Evolutionary conservation across 1,140 invertebrate species (phyloP).

Genomic region (Ceratina japonica): DNA sequence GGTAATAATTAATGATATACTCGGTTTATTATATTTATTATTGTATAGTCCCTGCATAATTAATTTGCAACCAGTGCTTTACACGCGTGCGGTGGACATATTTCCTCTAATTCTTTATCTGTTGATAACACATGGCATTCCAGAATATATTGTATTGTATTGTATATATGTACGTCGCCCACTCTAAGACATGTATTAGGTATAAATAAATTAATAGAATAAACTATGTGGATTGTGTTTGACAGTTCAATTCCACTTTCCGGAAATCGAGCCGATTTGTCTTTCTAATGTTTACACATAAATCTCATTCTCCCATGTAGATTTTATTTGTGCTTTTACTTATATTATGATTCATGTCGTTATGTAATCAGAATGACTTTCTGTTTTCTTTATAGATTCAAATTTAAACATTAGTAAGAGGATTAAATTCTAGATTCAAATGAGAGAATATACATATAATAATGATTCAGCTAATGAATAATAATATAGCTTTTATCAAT

Average conservation of each 20-base stretch:
- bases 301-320: too few species aligned
- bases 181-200: constrained; percentile 28
- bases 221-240: constrained; percentile 8
- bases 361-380: too few species aligned
- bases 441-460: too few species aligned
- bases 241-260: neutral
- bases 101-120: constrained; percentile 36
- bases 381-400: too few species aligned
- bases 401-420: too few species aligned
- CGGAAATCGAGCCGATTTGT: neutral
- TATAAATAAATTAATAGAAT: constrained; percentile 40
- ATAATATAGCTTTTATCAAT: too few species aligned
- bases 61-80: constrained; percentile 12
- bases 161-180: constrained; percentile 36
- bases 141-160: constrained; percentile 24
- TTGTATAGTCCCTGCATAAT: constrained; percentile 12
- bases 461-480: too few species aligned
- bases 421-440: too few species aligned
- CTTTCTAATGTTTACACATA: too few species aligned
- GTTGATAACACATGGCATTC: neutral
- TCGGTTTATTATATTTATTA: constrained; percentile 4
- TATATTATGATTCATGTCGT: too few species aligned
- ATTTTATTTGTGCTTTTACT: too few species aligned
- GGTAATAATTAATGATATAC: constrained; percentile 14
- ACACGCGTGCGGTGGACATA: neutral